A percentile compares a stretch with the other conserved stretches of the same genome.
These are phyloP conservation scores for Barbus barbus DNA, from an alignment of 2,113 vertebrate species.

Conservation along the genomic window DNA sequence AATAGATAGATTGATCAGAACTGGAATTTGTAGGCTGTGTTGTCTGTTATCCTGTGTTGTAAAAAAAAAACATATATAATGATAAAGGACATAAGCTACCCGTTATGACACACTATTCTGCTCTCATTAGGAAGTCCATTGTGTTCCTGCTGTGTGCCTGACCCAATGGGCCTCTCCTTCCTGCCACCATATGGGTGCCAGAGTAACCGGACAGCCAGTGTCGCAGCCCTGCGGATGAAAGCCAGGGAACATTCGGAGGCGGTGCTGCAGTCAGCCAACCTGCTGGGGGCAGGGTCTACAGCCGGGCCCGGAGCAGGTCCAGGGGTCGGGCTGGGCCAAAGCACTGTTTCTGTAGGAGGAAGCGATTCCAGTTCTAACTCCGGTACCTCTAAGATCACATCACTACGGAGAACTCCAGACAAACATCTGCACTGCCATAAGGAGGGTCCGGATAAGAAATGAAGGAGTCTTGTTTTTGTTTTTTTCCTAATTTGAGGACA, in stretches of 20 bases:
- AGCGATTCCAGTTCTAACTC: slow-evolving; percentile 73
- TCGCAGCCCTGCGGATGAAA: slow-evolving; percentile 97
- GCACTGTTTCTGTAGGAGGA: slow-evolving; percentile 61
- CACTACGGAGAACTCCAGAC: slow-evolving; percentile 77
- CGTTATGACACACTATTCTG: background rate
- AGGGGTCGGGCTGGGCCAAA: slow-evolving; percentile 59
- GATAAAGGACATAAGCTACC: slow-evolving; percentile 29
- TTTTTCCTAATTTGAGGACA: slow-evolving; percentile 37
- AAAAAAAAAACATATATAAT: no score
- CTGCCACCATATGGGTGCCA: slow-evolving; percentile 96
- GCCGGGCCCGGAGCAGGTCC: slow-evolving; percentile 66
- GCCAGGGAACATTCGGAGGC: slow-evolving; percentile 97
- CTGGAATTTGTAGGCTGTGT: no score
- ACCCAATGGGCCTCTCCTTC: slow-evolving; percentile 97
- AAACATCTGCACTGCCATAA: slow-evolving; percentile 80
- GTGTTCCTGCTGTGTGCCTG: slow-evolving; percentile 96
- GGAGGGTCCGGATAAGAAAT: slow-evolving; percentile 86
- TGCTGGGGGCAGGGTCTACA: slow-evolving; percentile 72
- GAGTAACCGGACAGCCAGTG: slow-evolving; percentile 95
- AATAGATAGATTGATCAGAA: no score
- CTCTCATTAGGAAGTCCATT: slow-evolving; percentile 82
- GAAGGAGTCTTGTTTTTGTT: slow-evolving; percentile 41
- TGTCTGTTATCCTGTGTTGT: no score
- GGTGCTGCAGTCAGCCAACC: slow-evolving; percentile 94
- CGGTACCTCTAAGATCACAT: slow-evolving; percentile 65